Percentiles rank a stretch among this genome's conserved stretches.
Conservation (phyloP, 2,113 vertebrate genomes). For the Arvicanthis niloticus region DNA sequence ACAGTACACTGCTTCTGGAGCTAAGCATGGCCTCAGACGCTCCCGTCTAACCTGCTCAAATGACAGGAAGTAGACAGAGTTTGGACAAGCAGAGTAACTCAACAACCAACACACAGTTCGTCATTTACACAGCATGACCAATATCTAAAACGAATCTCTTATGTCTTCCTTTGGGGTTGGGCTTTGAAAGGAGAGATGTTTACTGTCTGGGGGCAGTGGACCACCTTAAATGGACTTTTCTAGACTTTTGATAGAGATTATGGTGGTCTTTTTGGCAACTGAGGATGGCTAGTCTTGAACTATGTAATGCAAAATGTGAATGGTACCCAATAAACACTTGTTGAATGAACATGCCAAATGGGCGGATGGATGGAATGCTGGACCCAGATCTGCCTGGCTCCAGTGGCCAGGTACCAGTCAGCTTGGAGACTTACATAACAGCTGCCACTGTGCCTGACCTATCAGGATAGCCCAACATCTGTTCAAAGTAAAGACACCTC, state of each 20-base stretch:
- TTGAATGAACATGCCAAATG: neutral
- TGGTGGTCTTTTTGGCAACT: neutral
- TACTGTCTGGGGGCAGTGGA: neutral
- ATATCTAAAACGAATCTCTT: neutral
- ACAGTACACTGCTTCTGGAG: neutral
- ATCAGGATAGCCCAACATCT: fast-evolving
- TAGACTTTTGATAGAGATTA: fast-evolving
- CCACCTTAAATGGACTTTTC: neutral
- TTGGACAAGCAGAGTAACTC: neutral
- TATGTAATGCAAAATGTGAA: neutral
- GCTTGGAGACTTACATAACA: neutral
- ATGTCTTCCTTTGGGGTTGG: neutral
- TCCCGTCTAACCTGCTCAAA: neutral
- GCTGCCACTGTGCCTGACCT: neutral
- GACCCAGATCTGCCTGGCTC: neutral
- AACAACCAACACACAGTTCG: neutral
- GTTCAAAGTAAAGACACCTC: neutral
- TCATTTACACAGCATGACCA: neutral
- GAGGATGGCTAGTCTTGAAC: neutral
- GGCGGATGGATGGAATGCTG: neutral
- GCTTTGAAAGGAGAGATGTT: neutral
- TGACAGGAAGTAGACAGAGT: neutral
- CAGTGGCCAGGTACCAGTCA: neutral
- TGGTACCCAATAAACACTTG: neutral
- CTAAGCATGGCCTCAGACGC: neutral